Base-by-base conservation (phyloP, 1,140 invertebrate genomes). In the Macrobrachium nipponense region DNA sequence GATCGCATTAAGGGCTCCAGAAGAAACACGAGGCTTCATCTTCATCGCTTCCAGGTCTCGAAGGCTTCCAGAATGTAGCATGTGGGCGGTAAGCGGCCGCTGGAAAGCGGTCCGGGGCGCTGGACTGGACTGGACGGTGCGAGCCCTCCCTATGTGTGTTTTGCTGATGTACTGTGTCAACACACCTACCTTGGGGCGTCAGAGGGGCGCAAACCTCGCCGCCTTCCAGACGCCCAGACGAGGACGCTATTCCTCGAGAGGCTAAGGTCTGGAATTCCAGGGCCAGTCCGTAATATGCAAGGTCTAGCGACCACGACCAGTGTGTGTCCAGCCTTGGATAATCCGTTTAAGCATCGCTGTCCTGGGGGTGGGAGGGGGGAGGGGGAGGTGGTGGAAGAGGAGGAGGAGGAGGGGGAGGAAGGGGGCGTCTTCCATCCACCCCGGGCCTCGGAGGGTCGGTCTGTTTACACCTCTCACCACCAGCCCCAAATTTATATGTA, bases 161-260 rank as follows among this genome's bases (percentile, higher is more conserved):
- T 73, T 82, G 68, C 80, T 82, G 80, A 82, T 82, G 68, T 82
- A 82, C 80, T 73, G 27, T 73, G 80, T 73, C 68, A 82, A 82
- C 80, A 82, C 68, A 27, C 14, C 68, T 59, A 73, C 80, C 80
- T 73, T 73, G 80, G 80, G 44, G 18, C 44, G 27, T 18, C 23
- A 64, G 17, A 64, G 20, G 43, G 73, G 44, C 73, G 73, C 59
- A 51, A 51, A 18, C 73, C 73, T n/a, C 73, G 59, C 12, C 51
- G 51, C 51, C 51, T 51, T 51, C 51, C 51, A 51, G 51, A 51
- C 51, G 51, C 12, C 51, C 51, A 51, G 51, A 8, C 51, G 51
- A 5, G 51, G 51, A 2, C 51, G 51, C 51, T 51, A 51, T 51
- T 51, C 51, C 51, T 51, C 51, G 8, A 51, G 51, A 51, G 51